Percentiles rank a stretch among this genome's conserved stretches.
phyloP scores from a whole-genome alignment of 2,797 vertebrate species.

The Rhinogobio ventralis region DNA sequence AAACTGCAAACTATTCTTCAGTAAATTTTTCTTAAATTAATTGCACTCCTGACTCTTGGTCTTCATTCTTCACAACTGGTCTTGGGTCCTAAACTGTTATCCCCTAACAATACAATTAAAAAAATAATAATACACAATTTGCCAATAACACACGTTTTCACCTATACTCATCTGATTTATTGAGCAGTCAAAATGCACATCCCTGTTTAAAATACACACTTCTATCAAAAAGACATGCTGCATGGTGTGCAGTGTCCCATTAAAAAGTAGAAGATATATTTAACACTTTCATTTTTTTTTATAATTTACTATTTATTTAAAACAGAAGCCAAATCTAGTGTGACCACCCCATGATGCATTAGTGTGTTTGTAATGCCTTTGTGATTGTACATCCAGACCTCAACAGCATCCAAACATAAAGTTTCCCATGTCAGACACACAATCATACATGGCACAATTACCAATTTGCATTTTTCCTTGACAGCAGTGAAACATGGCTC shows the following conservation, averaged over 20 bases:
- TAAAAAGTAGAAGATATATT: neutral
- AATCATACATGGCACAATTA: neutral
- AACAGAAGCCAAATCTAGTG: neutral
- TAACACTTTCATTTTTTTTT: neutral
- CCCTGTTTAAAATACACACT: neutral
- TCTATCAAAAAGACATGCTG: neutral
- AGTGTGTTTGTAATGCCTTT: neutral
- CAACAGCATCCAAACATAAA: neutral
- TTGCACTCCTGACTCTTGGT: no score
- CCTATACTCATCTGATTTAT: no score
- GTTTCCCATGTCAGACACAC: neutral
- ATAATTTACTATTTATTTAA: neutral
- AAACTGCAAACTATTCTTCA: no score
- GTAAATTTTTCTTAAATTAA: no score
- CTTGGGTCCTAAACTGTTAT: no score
- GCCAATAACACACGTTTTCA: neutral
- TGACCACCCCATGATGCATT: neutral
- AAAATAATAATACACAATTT: neutral
- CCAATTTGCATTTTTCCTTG: neutral
- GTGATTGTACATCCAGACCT: neutral
- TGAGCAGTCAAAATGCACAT: neutral
- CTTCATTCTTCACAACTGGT: no score
- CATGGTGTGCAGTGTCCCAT: neutral
- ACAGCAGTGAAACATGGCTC: slow-evolving; percentile 59
- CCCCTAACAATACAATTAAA: neutral